A percentile compares a stretch with the other conserved stretches of the same genome.
phyloP scores from a whole-genome alignment of 2,113 vertebrate species.

The Anthoscopus minutus region DNA sequence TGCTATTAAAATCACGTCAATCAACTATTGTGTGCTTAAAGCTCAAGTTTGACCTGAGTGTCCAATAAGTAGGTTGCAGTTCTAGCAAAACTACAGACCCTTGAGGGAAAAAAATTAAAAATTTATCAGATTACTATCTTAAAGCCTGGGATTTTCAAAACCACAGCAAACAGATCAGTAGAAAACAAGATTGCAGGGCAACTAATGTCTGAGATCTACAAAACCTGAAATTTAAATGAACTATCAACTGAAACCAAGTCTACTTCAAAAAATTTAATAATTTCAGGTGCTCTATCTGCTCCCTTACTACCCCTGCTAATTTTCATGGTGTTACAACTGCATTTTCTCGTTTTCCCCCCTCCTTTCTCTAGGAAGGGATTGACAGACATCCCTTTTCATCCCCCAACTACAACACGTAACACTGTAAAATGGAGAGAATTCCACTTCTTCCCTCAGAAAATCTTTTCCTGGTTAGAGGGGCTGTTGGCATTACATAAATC shows the following conservation, averaged over 20 bases:
- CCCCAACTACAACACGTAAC: neutral
- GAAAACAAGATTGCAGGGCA: neutral
- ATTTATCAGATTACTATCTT: neutral
- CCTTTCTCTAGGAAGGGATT: neutral
- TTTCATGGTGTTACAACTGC: neutral
- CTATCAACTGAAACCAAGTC: neutral
- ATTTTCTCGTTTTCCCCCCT: neutral
- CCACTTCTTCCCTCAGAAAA: neutral
- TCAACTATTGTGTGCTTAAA: constrained; percentile 36
- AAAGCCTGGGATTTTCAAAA: neutral
- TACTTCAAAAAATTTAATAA: neutral
- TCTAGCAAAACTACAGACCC: neutral
- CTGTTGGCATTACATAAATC: neutral
- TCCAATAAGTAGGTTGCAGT: neutral
- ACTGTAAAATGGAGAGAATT: neutral
- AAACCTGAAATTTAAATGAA: constrained; percentile 33
- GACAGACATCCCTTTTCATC: neutral
- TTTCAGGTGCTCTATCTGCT: neutral
- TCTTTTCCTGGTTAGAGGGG: neutral
- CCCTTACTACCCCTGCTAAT: neutral
- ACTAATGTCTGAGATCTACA: neutral
- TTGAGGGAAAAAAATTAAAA: neutral
- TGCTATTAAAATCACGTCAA: constrained; percentile 67
- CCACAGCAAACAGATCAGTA: neutral
- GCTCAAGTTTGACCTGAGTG: constrained; percentile 41